Evolutionary conservation across 2,113 vertebrate genomes (phyloP).

Genomic region (Alectura lathami): DNA sequence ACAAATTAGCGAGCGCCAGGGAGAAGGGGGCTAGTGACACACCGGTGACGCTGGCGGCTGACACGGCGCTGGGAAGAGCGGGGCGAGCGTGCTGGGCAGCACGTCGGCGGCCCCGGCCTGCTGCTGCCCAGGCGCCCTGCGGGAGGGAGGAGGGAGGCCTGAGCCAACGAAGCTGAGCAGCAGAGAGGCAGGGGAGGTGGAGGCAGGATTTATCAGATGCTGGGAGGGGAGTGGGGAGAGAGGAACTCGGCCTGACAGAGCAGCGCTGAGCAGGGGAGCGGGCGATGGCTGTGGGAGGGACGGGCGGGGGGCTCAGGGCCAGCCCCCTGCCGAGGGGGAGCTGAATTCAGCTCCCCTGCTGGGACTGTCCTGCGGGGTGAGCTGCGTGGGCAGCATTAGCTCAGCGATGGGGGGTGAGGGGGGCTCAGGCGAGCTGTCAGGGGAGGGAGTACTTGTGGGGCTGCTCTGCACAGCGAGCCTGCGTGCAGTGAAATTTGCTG

Average conservation of each 20-base stretch:
- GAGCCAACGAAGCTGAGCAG: too few relatives aligned
- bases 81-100: neutral
- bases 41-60: neutral
- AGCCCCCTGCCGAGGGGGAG: neutral
- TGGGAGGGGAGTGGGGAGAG: neutral
- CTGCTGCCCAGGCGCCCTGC: neutral
- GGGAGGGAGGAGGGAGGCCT: neutral
- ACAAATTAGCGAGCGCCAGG: fast-evolving
- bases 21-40: neutral
- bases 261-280: too few relatives aligned
- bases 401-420: too few relatives aligned
- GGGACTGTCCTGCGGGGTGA: neutral
- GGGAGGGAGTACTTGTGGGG: neutral
- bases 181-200: neutral
- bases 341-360: neutral
- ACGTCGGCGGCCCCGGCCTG: neutral
- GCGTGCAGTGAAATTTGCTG: neutral
- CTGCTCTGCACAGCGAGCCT: neutral
- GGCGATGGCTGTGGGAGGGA: neutral
- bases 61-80: fast-evolving
- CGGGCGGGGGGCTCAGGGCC: neutral
- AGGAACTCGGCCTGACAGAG: too few relatives aligned
- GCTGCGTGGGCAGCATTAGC: neutral
- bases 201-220: neutral
- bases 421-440: neutral